Conservation (phyloP, 2,888 invertebrate species). For the Diplazon laetatorius region DNA sequence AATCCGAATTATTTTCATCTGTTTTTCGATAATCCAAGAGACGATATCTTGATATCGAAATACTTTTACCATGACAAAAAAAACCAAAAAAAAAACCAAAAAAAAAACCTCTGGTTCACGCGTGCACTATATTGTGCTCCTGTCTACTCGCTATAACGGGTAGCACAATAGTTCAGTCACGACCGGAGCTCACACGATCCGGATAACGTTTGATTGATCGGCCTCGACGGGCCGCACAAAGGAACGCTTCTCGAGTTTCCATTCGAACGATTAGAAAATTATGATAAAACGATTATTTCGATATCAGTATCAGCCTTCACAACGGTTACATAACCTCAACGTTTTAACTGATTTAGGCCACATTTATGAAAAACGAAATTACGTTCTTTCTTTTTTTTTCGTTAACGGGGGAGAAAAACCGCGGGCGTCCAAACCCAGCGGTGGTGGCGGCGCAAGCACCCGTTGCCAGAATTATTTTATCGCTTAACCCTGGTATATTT, state of each 20-base stretch:
- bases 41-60: too few species aligned
- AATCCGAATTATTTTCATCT: too few species aligned
- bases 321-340: constrained; percentile 37
- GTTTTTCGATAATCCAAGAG: too few species aligned
- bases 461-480: constrained; percentile 68
- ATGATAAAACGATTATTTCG: constrained; percentile 5
- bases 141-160: too few species aligned
- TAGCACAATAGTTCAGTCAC: background rate
- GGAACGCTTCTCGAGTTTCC: background rate
- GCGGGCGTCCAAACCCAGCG: constrained; percentile 36
- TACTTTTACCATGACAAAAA: too few species aligned
- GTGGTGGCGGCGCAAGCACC: constrained; percentile 56
- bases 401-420: constrained; percentile 35
- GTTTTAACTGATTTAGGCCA: constrained; percentile 39
- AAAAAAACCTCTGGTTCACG: too few species aligned
- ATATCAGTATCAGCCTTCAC: background rate
- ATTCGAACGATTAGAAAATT: background rate
- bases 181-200: background rate
- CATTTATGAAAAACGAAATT: constrained; percentile 8
- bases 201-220: background rate
- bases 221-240: background rate
- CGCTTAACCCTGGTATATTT: constrained; percentile 66
- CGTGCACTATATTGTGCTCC: too few species aligned
- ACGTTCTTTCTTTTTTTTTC: too few species aligned
- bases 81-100: too few species aligned